Conservation (phyloP, 2,113 vertebrate genomes). For the Aplodontia rufa region DNA sequence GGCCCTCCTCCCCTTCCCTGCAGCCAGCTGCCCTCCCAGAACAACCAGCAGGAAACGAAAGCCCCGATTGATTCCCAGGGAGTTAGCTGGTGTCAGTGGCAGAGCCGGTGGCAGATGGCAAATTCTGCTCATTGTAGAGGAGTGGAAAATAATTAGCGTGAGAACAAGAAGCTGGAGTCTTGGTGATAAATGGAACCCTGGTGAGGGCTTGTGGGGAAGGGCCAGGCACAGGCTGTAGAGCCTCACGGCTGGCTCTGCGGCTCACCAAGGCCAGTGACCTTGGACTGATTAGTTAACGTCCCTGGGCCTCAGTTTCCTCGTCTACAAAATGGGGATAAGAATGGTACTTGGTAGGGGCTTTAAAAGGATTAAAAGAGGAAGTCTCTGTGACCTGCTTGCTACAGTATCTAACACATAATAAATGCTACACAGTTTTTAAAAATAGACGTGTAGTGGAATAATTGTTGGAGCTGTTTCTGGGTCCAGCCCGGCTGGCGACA, state of each 20-base stretch:
- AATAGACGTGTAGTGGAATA: not conserved
- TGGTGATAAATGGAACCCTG: not conserved
- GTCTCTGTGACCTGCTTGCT: not conserved
- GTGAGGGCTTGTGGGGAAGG: not conserved
- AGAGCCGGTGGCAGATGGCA: slow-evolving; percentile 49
- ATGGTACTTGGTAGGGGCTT: not conserved
- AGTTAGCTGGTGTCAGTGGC: slow-evolving; percentile 41
- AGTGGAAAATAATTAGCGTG: slow-evolving; percentile 59
- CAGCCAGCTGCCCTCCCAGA: not conserved
- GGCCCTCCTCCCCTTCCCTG: not conserved
- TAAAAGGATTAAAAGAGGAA: not conserved
- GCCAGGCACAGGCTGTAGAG: not conserved
- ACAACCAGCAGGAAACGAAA: not conserved
- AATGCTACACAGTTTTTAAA: not conserved
- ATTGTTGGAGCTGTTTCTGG: not conserved
- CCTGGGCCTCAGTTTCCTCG: not conserved
- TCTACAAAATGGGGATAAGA: not conserved
- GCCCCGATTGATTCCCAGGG: not conserved
- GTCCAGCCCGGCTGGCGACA: not conserved
- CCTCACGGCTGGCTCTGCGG: rapidly evolving
- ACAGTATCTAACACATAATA: rapidly evolving
- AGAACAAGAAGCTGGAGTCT: not conserved
- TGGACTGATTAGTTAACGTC: not conserved
- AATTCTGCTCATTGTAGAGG: slow-evolving; percentile 17
- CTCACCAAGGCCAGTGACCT: not conserved